Evolutionary conservation across 2,888 invertebrate species (phyloP), one percentile per base, ranked within the genome.

Genomic region (Drosophila meridionalis): DNA sequence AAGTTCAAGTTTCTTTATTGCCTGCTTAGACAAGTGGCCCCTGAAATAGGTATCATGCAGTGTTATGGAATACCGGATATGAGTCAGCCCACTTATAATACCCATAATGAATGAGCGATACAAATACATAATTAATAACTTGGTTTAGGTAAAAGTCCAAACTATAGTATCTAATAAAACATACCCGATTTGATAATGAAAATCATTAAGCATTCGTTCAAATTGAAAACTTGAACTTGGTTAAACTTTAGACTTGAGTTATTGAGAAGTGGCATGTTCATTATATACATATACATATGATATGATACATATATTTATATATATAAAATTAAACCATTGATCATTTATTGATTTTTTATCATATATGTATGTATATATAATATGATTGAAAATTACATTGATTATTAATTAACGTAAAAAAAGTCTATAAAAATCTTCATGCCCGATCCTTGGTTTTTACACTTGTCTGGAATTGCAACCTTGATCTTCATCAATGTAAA

Each of bases 51-150:
- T 73, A 71, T 68, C 68, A 76, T 70, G 50, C 26, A 57, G 40
- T 36, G 60, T 73, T 67, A 53, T 32, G 63, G 67, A 82, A 82
- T 63, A 73, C 63, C 72, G 87, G 83, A 88, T 60, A 55, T 83
- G 83, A 73, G 56, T 88, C 89, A 88, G 43, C 26, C 9, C 20
- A 26, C 28, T 66, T 55, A 26, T 55, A 60, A 47, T 45, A 42
- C 53, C 56, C 47, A 68, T 63, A 75, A 78, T 80, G 68, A 84
- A 78, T 26, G 75, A 86, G 78, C 81, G 66, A 62, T 83, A 68
- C 62, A 68, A 68, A 62, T 62, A 80, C 40, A 64, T 78, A 80
- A 83, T 78, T 83, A 83, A 80, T 78, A 83, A 83, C 80, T 86
- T 68, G 48, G 60, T 48, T 53, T 30, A 59, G 79, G 64, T 67